phyloP scores from a whole-genome alignment of 23 tunicate genomes.

The Halocynthia roretzi region DNA sequence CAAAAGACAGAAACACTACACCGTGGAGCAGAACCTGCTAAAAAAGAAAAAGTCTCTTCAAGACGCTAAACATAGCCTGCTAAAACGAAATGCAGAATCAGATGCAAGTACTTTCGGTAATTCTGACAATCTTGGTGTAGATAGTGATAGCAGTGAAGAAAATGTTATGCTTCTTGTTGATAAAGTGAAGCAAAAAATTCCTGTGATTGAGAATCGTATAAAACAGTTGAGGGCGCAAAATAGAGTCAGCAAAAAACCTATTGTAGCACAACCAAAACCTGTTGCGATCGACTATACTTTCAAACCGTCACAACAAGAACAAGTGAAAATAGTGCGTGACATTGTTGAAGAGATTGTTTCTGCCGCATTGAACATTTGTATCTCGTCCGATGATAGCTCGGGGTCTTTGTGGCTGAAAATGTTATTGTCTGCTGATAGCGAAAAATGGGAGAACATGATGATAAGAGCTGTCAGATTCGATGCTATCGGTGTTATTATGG shows the following conservation, averaged over 20 bases:
- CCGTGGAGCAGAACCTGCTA: slow-evolving; percentile 21
- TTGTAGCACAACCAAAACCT: background rate
- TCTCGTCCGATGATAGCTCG: background rate
- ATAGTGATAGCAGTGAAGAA: slow-evolving; percentile 23
- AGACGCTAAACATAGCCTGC: background rate
- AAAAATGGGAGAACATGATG: slow-evolving; percentile 28
- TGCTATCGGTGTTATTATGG: slow-evolving; percentile 10
- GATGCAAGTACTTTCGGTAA: too few relatives aligned
- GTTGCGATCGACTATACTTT: slow-evolving; percentile 20
- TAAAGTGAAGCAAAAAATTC: slow-evolving; percentile 31
- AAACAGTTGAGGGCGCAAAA: slow-evolving; percentile 19
- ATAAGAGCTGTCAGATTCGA: slow-evolving; percentile 15
- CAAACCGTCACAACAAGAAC: slow-evolving; percentile 22
- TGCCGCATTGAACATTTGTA: slow-evolving; percentile 20
- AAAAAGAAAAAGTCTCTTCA: slow-evolving; percentile 21
- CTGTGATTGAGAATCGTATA: slow-evolving; percentile 25
- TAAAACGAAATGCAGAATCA: background rate
- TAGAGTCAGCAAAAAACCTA: background rate
- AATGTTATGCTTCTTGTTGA: slow-evolving; percentile 20
- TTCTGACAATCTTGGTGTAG: background rate
- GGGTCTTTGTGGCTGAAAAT: slow-evolving; percentile 20
- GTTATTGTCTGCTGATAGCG: slow-evolving; percentile 29
- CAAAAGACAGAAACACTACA: slow-evolving; percentile 14
- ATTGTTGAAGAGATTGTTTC: slow-evolving; percentile 26
- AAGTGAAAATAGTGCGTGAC: slow-evolving; percentile 23